Percentiles rank a stretch among this genome's conserved stretches.
These are phyloP conservation scores for Eilema griseolum DNA, from an alignment of 2,888 invertebrate genomes.

Conservation along the genomic window DNA sequence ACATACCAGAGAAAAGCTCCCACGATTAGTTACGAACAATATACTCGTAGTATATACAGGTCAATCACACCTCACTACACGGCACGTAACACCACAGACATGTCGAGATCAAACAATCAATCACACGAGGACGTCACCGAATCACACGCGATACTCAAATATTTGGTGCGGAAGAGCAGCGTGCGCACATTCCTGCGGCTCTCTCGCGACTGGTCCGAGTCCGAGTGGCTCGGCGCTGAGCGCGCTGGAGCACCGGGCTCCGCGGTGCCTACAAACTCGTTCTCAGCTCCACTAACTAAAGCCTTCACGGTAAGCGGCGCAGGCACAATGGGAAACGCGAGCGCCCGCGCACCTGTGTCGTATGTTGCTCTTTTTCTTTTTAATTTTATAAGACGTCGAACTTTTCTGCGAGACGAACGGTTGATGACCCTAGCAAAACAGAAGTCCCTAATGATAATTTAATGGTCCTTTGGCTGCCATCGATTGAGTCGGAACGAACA, in stretches of 20 bases:
- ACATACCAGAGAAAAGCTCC: slow-evolving; percentile 74
- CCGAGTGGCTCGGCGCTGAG: slow-evolving; percentile 21
- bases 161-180: slow-evolving; percentile 28
- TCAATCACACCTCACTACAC: slow-evolving; percentile 65
- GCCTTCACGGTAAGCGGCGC: slow-evolving; percentile 63
- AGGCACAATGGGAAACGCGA: slow-evolving; percentile 75
- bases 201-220: slow-evolving; percentile 59
- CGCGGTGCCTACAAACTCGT: slow-evolving; percentile 62
- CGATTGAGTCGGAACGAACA: slow-evolving; percentile 41
- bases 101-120: slow-evolving; percentile 60
- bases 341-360: slow-evolving; percentile 82
- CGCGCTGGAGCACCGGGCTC: slow-evolving; percentile 16
- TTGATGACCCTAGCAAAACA: slow-evolving; percentile 71
- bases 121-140: slow-evolving; percentile 57
- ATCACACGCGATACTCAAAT: slow-evolving; percentile 56
- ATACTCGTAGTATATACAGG: slow-evolving; percentile 54
- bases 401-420: slow-evolving; percentile 74
- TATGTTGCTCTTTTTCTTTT: slow-evolving; percentile 68
- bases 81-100: slow-evolving; percentile 56
- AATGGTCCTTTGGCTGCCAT: slow-evolving; percentile 47
- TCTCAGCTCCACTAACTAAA: slow-evolving; percentile 56
- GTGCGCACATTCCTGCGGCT: slow-evolving; percentile 54
- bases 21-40: slow-evolving; percentile 64
- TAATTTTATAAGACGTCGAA: slow-evolving; percentile 70
- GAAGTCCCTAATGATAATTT: slow-evolving; percentile 55